Base-by-base conservation (phyloP, 2,797 vertebrate genomes). In the Paratrypauchen microcephalus region DNA sequence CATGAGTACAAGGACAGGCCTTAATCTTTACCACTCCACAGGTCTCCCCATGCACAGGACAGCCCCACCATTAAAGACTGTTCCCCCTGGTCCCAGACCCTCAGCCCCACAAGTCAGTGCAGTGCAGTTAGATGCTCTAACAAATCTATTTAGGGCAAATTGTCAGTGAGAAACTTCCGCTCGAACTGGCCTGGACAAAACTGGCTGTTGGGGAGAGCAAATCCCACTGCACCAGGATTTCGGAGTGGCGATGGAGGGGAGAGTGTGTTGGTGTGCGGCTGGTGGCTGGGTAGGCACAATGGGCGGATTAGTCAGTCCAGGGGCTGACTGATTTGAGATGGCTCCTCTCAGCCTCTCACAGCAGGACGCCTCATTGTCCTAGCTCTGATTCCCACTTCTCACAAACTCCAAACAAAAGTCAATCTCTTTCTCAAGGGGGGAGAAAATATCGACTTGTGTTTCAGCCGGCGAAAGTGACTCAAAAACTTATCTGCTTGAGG, bases 391-490 rank as follows among this genome's bases (percentile, higher is more conserved):
- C 97, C 97, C 97, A 99, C 97, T 99, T 99, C 97, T 98, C 97
- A 99, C 97, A 96, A 98, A 98, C 97, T 98, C 97, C 95, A 98
- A 99, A 99, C 97, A 99, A 99, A 99, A 99, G 97, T 99, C 97
- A 99, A 98, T 97, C 98, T 98, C 97, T 97, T 97, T 97, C 96
- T 97, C 94, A 96, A 96, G 95, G 92, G 89, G 88, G 86, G 93
- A 91, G 86, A 86, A 91, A 92, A 94, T 92, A 95, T 95, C 93
- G 91, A 95, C 94, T 95, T 90, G 87, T 94, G 95, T 95, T 97
- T 94, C 92, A 94, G 94, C 94, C 92, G 89, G 92, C 92, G 94
- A 95, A 95, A 95, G 95, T 97, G 95, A 97, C 95, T 96, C 94
- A 94, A 92, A 92, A 93, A 91, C 83, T 39, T 90, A 83, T 88